Evolutionary conservation across 1,140 invertebrate genomes (phyloP).

Genomic region (Varroa destructor): DNA sequence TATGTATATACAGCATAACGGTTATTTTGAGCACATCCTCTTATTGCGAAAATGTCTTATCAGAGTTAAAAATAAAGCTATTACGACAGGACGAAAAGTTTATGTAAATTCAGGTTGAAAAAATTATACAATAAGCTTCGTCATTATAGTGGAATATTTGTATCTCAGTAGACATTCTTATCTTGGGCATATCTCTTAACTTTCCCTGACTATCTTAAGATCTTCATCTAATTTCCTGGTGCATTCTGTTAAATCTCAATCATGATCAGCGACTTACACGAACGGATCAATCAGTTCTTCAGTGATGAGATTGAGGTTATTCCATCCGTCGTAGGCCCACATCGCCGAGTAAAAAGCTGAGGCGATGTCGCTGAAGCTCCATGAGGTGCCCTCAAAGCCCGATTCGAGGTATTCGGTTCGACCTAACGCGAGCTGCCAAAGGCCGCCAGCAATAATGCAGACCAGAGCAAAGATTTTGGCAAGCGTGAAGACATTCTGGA

Average conservation of each 20-base stretch:
- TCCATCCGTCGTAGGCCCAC: constrained; percentile 93
- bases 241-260: too few relatives aligned
- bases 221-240: too few relatives aligned
- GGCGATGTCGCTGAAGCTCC: constrained; percentile 56
- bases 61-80: too few relatives aligned
- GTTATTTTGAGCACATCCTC: too few relatives aligned
- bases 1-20: too few relatives aligned
- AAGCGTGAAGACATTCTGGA: constrained; percentile 74
- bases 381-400: constrained; percentile 64
- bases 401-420: constrained; percentile 52
- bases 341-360: constrained; percentile 84
- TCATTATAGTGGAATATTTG: too few relatives aligned
- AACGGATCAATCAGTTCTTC: constrained; percentile 97
- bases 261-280: constrained; percentile 48
- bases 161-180: too few relatives aligned
- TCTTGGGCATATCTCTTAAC: too few relatives aligned
- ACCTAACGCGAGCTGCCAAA: constrained; percentile 54
- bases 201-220: too few relatives aligned
- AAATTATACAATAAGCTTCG: not conserved
- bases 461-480: constrained; percentile 70
- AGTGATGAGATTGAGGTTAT: constrained; percentile 96
- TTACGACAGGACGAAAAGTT: too few relatives aligned
- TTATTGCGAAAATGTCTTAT: not conserved
- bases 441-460: constrained; percentile 63
- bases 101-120: not conserved